Evolutionary conservation across 2,888 invertebrate species (phyloP).

Genomic region (Mimas tiliae): DNA sequence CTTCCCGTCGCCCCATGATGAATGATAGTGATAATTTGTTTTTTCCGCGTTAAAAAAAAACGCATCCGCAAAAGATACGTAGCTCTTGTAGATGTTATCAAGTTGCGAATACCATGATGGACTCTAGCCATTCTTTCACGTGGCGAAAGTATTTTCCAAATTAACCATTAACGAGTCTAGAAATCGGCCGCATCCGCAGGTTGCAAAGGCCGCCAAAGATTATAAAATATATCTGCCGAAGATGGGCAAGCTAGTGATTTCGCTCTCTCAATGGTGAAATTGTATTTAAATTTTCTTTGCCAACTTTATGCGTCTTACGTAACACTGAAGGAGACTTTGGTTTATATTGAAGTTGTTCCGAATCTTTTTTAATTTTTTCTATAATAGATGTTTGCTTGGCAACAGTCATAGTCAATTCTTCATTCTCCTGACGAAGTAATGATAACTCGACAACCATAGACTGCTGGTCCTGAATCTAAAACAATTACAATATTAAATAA

Average conservation of each 20-base stretch:
- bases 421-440: slow-evolving; percentile 77
- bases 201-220: too few species aligned
- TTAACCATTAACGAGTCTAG: too few species aligned
- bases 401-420: slow-evolving; percentile 72
- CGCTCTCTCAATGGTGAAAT: slow-evolving; percentile 78
- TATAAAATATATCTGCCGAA: background rate
- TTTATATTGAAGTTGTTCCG: slow-evolving; percentile 60
- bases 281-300: slow-evolving; percentile 73
- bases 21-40: too few species aligned
- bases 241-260: slow-evolving; percentile 51
- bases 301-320: slow-evolving; percentile 69
- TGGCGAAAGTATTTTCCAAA: too few species aligned
- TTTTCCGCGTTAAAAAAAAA: too few species aligned
- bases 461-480: slow-evolving; percentile 79
- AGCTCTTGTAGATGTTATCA: too few species aligned
- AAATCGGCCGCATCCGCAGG: too few species aligned
- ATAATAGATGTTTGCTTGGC: slow-evolving; percentile 76
- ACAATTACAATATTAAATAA: slow-evolving; percentile 16
- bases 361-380: slow-evolving; percentile 75
- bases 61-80: too few species aligned
- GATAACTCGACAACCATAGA: slow-evolving; percentile 77
- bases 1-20: too few species aligned
- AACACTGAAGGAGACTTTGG: slow-evolving; percentile 74
- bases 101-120: too few species aligned
- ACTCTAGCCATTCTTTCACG: too few species aligned